phyloP scores from a whole-genome alignment of 2,888 invertebrate species.

The Hirtodrosophila trivittata region DNA sequence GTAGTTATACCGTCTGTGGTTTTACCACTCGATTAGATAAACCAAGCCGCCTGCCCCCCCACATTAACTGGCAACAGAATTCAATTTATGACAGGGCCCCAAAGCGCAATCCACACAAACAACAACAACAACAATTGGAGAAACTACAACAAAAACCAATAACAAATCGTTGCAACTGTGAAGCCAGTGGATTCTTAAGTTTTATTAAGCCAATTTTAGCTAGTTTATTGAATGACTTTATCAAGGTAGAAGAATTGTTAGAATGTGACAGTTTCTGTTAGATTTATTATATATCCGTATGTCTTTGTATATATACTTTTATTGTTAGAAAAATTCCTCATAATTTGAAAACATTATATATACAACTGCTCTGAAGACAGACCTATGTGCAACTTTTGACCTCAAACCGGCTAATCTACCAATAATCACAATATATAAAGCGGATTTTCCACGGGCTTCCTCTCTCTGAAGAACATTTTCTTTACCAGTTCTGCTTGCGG shows the following conservation, averaged over 20 bases:
- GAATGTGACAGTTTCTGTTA: neutral
- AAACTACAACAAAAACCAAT: neutral
- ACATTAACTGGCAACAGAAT: slow-evolving; percentile 28
- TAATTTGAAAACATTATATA: too few relatives aligned
- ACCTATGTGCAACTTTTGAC: too few relatives aligned
- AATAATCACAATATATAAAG: too few relatives aligned
- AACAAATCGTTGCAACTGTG: slow-evolving; percentile 9
- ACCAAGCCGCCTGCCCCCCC: slow-evolving; percentile 1
- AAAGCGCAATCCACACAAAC: slow-evolving; percentile 1
- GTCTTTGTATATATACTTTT: too few relatives aligned
- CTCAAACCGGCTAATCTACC: too few relatives aligned
- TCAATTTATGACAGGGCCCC: slow-evolving; percentile 38
- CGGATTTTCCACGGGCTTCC: too few relatives aligned
- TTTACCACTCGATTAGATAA: slow-evolving; percentile 54
- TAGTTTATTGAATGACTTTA: slow-evolving; percentile 4
- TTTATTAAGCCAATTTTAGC: neutral
- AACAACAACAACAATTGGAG: neutral
- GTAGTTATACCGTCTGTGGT: slow-evolving; percentile 21
- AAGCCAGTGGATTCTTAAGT: slow-evolving; percentile 2
- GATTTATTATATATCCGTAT: neutral
- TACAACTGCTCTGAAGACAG: too few relatives aligned
- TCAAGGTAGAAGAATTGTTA: neutral
- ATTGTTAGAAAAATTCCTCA: too few relatives aligned
- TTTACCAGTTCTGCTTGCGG: too few relatives aligned
- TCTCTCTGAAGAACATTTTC: too few relatives aligned